Conservation (phyloP, 1,140 invertebrate species). For the Eurosta solidaginis region DNA sequence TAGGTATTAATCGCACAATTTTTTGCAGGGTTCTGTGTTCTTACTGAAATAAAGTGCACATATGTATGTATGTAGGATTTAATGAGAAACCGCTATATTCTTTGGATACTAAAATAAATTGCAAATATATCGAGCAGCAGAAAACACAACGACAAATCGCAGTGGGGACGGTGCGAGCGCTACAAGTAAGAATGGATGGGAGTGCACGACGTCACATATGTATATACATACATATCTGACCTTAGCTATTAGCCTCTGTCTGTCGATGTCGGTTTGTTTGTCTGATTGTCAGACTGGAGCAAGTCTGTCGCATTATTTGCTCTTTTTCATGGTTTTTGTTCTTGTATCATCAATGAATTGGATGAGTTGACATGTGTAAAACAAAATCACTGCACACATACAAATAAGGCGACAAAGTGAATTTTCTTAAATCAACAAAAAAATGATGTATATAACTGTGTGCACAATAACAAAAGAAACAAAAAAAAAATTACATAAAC, state of each 20-base stretch:
- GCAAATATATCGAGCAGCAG: slow-evolving; percentile 9
- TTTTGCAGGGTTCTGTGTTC: too few relatives aligned
- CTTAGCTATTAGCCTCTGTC: slow-evolving; percentile 23
- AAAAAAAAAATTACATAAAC: neutral
- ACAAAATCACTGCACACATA: neutral
- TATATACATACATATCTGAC: too few relatives aligned
- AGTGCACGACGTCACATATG: slow-evolving; percentile 15
- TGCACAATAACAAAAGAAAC: neutral
- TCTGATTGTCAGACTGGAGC: neutral
- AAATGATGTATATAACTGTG: neutral
- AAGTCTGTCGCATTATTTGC: neutral
- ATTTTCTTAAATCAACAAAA: neutral
- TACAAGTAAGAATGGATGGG: too few relatives aligned
- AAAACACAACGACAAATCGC: neutral
- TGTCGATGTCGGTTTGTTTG: neutral
- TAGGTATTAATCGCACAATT: too few relatives aligned
- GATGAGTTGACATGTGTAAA: slow-evolving; percentile 12
- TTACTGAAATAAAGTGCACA: too few relatives aligned
- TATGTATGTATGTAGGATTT: too few relatives aligned
- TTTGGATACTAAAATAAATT: neutral
- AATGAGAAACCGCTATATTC: neutral
- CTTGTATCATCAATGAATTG: too few relatives aligned
- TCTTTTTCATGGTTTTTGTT: neutral
- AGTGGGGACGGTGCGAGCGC: neutral
- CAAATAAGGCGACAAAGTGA: neutral